phyloP scores from a whole-genome alignment of 2,797 vertebrate genomes.

The Scolopax rusticola region DNA sequence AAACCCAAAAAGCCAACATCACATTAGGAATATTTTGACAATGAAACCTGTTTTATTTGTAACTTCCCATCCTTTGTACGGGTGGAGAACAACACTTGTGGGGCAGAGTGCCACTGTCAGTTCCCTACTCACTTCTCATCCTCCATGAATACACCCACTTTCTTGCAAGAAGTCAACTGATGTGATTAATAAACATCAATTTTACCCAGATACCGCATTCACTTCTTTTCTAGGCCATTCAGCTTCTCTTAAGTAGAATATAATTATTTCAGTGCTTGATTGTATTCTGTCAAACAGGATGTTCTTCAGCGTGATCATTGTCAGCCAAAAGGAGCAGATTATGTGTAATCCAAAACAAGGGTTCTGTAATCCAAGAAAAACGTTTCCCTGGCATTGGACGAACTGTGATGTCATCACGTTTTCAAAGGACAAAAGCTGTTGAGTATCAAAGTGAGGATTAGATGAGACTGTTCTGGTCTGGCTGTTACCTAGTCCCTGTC shows the following conservation, averaged over 20 bases:
- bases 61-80: not conserved
- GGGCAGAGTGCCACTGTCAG: not conserved
- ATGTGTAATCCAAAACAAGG: not conserved
- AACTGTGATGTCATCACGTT: accelerated
- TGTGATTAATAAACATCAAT: not conserved
- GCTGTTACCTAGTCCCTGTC: not conserved
- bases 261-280: not conserved
- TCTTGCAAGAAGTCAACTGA: not conserved
- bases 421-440: not conserved
- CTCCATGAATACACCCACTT: not conserved
- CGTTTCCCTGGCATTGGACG: not conserved
- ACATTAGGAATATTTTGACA: not conserved
- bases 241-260: not conserved
- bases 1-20: not conserved
- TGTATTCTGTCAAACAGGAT: not conserved
- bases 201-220: not conserved
- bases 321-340: not conserved
- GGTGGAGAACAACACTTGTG: not conserved
- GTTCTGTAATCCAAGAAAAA: not conserved
- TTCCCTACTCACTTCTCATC: not conserved
- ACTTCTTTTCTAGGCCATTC: not conserved
- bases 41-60: not conserved
- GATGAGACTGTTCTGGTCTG: not conserved
- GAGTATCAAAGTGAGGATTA: not conserved
- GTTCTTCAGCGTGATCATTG: not conserved